phyloP scores from a whole-genome alignment of 1,140 invertebrate species.

The Apis florea region DNA sequence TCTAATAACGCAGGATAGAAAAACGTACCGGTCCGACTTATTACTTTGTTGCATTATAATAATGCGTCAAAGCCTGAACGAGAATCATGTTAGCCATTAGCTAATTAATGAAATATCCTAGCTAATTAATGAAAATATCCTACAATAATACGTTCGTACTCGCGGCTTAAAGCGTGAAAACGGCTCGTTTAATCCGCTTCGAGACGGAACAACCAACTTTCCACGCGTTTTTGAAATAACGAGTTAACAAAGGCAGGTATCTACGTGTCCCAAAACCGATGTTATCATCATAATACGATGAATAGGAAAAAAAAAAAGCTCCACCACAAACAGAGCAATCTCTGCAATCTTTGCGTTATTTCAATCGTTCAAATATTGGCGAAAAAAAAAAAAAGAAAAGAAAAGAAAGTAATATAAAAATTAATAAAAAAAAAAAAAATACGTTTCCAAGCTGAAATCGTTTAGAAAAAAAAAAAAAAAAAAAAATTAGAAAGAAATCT shows the following conservation, averaged over 20 bases:
- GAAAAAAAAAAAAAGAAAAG: no score
- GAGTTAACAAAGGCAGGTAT: constrained; percentile 10
- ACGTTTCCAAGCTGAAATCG: no score
- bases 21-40: not conserved
- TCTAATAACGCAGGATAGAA: not conserved
- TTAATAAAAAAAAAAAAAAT: no score
- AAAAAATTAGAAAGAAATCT: no score
- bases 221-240: not conserved
- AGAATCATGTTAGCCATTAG: constrained; percentile 38
- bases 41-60: not conserved
- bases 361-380: no score
- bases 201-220: constrained; percentile 20
- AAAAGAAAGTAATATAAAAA: no score
- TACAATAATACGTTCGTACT: constrained; percentile 21
- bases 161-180: constrained; percentile 39
- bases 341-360: no score
- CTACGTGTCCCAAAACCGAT: not conserved
- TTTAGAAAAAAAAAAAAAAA: no score
- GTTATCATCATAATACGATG: not conserved
- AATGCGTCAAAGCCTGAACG: not conserved
- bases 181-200: constrained; percentile 37
- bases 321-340: no score
- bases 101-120: constrained; percentile 45
- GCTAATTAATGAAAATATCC: constrained; percentile 59
- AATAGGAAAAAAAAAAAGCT: no score